Evolutionary conservation across 2,797 vertebrate species (phyloP), one percentile per base, ranked within the genome.

Genomic region (Centroberyx gerrardi): DNA sequence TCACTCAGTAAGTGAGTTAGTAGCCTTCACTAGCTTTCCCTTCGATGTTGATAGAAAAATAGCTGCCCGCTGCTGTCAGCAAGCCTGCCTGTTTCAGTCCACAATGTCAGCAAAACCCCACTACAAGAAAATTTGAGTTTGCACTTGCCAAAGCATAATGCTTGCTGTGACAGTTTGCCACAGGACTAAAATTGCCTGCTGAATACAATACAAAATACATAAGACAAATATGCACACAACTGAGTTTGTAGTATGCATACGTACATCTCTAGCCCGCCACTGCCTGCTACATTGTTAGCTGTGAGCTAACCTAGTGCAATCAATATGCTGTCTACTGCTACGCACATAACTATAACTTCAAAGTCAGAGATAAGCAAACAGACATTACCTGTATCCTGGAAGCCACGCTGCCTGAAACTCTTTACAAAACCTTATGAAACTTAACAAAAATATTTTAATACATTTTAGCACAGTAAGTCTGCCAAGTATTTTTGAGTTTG

Each of bases 141-240:
- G 68, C 64, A 79, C 68, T 73, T 0, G 5, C 49, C 10, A 5
- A 18, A 72, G 71, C 1, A 28, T 15, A 58, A 72, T 68, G 87
- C 86, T 87, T 89, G 83, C 75, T 59, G 8, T 65, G 66, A 54
- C 68, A 72, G 59, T 73, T 82, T 81, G 52, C 53, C 73, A 81
- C 63, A 77, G 42, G 69, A 68, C 42, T 74, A 63, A 27, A 75
- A 42, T 27, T 69, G 65, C 74, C 76, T 85, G 62, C 71, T 74
- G n/a, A 73, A 51, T 55, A 64, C 38, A 63, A 53, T 10, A 54
- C 27, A 33, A 42, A 70, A 38, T 5, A 69, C 12, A 61, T 1
- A 74, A 10, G 13, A 59, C 14, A 62, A 62, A 42, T 52, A 69
- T 66, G 51, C 17, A 54, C 53, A 29, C 27, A 55, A 6, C 22